Evolutionary conservation across 2,113 vertebrate species (phyloP).

Genomic region (Myotis davidii): DNA sequence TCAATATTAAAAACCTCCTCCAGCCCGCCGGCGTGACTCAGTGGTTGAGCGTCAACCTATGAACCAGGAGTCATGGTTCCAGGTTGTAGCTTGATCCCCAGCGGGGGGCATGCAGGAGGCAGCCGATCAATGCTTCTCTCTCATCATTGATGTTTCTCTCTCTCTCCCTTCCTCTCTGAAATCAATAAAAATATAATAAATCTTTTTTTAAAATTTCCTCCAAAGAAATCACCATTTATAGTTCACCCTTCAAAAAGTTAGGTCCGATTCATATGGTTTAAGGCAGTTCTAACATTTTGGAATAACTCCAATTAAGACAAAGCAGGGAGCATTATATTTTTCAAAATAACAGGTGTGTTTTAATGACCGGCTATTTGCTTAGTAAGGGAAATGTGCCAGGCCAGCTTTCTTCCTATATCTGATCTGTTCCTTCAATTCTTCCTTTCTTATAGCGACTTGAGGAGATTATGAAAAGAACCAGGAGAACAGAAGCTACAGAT

Average conservation of each 20-base stretch:
- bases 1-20: neutral
- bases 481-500: constrained; percentile 90
- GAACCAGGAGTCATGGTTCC: no score
- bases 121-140: no score
- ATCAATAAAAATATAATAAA: no score
- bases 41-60: no score
- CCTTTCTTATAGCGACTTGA: constrained; percentile 91
- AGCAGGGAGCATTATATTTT: neutral
- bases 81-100: no score
- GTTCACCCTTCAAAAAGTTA: neutral
- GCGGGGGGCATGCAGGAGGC: no score
- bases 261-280: neutral
- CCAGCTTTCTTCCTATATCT: neutral
- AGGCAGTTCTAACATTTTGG: neutral
- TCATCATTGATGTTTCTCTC: no score
- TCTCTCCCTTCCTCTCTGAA: no score
- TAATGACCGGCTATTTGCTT: neutral
- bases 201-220: neutral
- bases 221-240: neutral
- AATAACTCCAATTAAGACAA: neutral
- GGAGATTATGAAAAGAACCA: constrained; percentile 99
- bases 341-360: neutral
- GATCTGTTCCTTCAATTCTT: constrained; percentile 44
- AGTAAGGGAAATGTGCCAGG: neutral
- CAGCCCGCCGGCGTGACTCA: neutral